Evolutionary conservation across 2,113 vertebrate genomes (phyloP).

Genomic region (Hemicordylus capensis): DNA sequence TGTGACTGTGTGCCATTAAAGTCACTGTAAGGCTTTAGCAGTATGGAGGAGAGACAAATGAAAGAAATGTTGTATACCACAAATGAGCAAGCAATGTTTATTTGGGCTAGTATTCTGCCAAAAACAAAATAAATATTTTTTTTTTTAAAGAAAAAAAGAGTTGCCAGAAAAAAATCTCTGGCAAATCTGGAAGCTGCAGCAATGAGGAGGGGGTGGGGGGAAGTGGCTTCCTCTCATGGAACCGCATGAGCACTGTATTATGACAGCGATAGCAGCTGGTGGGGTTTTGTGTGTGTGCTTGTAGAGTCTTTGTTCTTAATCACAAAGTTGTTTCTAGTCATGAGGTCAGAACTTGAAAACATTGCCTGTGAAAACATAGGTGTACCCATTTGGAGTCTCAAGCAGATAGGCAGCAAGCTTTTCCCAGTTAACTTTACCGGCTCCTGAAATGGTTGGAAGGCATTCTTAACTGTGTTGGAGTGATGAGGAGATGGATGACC

Average conservation of each 20-base stretch:
- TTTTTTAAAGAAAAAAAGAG: too few species aligned
- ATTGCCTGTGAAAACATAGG: neutral
- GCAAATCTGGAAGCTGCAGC: too few species aligned
- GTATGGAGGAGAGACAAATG: accelerated
- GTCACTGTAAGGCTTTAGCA: neutral
- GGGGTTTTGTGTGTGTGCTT: too few species aligned
- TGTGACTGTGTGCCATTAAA: neutral
- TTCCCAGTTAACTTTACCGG: neutral
- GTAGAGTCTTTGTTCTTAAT: neutral
- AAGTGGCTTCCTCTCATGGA: too few species aligned
- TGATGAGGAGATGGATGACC: neutral
- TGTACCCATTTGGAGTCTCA: too few species aligned
- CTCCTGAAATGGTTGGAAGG: neutral
- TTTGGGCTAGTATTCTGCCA: too few species aligned
- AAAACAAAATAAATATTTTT: too few species aligned
- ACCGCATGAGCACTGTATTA: too few species aligned
- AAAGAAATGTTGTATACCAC: neutral
- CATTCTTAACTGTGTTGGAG: neutral
- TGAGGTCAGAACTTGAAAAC: neutral
- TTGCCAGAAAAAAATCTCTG: too few species aligned
- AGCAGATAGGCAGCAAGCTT: neutral
- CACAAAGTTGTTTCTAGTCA: neutral
- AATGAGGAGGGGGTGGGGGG: too few species aligned
- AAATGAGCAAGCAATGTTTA: neutral
- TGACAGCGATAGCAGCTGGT: neutral